Percentiles rank a stretch among this genome's conserved stretches.
Evolutionary conservation across 2,113 vertebrate genomes (phyloP).

Genomic region (Xenopus laevis): DNA sequence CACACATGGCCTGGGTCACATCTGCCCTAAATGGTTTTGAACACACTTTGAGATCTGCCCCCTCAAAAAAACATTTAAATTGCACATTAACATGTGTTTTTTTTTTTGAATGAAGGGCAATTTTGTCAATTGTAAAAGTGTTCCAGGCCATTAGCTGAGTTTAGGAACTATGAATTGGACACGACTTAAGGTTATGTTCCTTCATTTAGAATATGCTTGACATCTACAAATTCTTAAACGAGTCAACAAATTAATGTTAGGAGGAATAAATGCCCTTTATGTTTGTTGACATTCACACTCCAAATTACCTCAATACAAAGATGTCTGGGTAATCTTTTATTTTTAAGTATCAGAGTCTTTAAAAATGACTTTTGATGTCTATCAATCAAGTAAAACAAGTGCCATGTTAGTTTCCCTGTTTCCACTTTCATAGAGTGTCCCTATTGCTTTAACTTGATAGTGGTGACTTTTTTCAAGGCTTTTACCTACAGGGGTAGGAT

Average conservation of each 20-base stretch:
- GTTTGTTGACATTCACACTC: conserved; percentile 30
- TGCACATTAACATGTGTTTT: conserved; percentile 20
- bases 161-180: conserved; percentile 9
- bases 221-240: not conserved
- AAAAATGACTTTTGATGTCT: not conserved
- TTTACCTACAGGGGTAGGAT: no score
- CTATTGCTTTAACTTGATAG: no score
- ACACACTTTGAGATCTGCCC: conserved; percentile 8
- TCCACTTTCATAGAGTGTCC: no score
- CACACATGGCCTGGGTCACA: conserved; percentile 21
- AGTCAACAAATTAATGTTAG: conserved; percentile 30
- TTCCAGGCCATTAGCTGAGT: conserved; percentile 18
- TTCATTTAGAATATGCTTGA: conserved; percentile 9
- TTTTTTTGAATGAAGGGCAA: conserved; percentile 4
- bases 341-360: not conserved
- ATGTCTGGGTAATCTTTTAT: not conserved
- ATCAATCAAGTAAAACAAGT: no score
- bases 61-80: conserved; percentile 18
- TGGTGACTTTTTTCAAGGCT: no score
- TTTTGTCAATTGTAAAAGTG: conserved; percentile 31
- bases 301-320: conserved; percentile 4
- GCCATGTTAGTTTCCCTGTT: no score
- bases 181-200: conserved; percentile 19
- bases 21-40: conserved; percentile 28
- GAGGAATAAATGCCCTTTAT: conserved; percentile 20